phyloP scores from a whole-genome alignment of 2,113 vertebrate genomes.

The Serilophus lunatus region DNA sequence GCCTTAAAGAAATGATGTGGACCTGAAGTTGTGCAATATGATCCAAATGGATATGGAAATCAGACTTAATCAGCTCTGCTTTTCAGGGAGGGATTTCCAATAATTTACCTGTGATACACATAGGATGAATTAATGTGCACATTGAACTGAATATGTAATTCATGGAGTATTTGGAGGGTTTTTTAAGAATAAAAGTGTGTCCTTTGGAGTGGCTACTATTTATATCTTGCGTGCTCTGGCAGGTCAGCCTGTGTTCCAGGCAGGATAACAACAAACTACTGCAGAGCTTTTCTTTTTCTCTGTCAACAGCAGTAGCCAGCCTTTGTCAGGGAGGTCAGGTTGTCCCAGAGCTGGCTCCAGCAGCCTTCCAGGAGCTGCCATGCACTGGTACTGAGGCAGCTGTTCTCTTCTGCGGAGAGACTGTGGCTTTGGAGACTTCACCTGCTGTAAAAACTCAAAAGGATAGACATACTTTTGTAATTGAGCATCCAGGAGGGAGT shows the following conservation, averaged over 20 bases:
- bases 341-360: not conserved
- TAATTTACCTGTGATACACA: not conserved
- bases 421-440: not conserved
- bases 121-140: not conserved
- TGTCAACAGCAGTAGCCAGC: not conserved
- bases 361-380: constrained; percentile 1
- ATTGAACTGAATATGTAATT: not conserved
- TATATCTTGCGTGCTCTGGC: not conserved
- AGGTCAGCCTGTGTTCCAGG: not conserved
- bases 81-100: not conserved
- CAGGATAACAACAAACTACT: not conserved
- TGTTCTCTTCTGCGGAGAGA: not conserved
- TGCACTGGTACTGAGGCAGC: accelerated
- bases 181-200: not conserved
- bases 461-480: not conserved
- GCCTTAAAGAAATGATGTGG: not conserved
- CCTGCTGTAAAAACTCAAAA: not conserved
- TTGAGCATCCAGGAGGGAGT: not conserved
- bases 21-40: not conserved
- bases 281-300: not conserved
- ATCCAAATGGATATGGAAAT: accelerated
- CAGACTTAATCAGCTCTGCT: not conserved
- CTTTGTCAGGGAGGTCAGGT: not conserved
- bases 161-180: not conserved
- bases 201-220: not conserved